Conservation (phyloP, 2,888 invertebrate species). For the Rotaria sp. region DNA sequence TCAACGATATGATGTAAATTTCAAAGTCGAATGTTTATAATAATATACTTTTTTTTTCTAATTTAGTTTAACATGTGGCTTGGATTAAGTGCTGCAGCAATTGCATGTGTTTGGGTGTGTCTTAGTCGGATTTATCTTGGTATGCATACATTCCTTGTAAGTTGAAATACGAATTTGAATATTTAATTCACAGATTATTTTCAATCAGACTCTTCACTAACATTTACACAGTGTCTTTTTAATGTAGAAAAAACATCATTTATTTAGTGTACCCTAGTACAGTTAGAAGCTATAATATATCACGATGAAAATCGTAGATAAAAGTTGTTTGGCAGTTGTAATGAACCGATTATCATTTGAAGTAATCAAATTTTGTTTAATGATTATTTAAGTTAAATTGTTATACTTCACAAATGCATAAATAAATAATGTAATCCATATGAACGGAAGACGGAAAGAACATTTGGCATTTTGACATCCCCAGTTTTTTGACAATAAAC, state of each 20-base stretch:
- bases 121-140: constrained; percentile 79
- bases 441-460: background rate
- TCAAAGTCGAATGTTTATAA: background rate
- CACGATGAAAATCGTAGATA: background rate
- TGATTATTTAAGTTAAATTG: background rate
- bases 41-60: background rate
- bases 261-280: too few species aligned
- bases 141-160: constrained; percentile 73
- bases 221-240: too few species aligned
- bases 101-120: constrained; percentile 41
- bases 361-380: background rate
- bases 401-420: background rate
- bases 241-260: too few species aligned
- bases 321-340: background rate
- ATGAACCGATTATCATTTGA: background rate
- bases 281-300: background rate
- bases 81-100: background rate
- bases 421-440: background rate
- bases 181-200: background rate
- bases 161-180: background rate
- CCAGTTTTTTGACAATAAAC: background rate
- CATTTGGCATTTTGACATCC: background rate
- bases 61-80: constrained; percentile 6
- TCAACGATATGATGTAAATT: constrained; percentile 36
- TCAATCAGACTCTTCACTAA: background rate